Evolutionary conservation across 2,113 vertebrate genomes (phyloP).

Genomic region (Chloropsis cyanopogon): DNA sequence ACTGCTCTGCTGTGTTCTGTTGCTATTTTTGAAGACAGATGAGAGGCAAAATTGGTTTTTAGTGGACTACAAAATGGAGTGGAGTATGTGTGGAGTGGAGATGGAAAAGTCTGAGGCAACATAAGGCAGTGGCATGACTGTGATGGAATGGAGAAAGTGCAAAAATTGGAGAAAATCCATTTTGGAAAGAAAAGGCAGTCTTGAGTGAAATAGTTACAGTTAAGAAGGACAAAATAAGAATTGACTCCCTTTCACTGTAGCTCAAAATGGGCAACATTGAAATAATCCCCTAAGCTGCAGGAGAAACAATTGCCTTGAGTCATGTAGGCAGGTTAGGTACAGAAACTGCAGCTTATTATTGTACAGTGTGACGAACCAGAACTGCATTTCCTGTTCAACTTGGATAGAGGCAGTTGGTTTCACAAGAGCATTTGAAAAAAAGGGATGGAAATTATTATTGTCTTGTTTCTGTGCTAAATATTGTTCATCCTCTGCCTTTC

Average conservation of each 20-base stretch:
- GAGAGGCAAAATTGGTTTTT: neutral
- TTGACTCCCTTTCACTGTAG: neutral
- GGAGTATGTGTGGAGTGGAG: neutral
- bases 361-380: neutral
- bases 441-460: neutral
- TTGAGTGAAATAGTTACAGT: neutral
- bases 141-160: neutral
- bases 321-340: neutral
- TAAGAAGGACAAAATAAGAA: neutral
- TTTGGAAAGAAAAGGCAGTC: neutral
- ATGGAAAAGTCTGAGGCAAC: neutral
- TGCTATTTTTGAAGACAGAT: neutral
- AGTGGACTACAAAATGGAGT: neutral
- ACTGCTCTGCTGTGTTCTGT: neutral
- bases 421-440: constrained; percentile 1
- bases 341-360: constrained; percentile 8
- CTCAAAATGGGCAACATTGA: neutral
- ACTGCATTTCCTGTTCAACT: neutral
- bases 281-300: neutral
- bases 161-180: neutral
- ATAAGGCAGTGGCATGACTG: neutral
- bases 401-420: constrained; percentile 17
- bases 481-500: neutral
- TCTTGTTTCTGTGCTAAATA: neutral
- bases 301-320: neutral